These are phyloP conservation scores for Dysidea cf. avara DNA, from an alignment of 37 sponge, comb jelly and placozoan species.

Conservation along the genomic window DNA sequence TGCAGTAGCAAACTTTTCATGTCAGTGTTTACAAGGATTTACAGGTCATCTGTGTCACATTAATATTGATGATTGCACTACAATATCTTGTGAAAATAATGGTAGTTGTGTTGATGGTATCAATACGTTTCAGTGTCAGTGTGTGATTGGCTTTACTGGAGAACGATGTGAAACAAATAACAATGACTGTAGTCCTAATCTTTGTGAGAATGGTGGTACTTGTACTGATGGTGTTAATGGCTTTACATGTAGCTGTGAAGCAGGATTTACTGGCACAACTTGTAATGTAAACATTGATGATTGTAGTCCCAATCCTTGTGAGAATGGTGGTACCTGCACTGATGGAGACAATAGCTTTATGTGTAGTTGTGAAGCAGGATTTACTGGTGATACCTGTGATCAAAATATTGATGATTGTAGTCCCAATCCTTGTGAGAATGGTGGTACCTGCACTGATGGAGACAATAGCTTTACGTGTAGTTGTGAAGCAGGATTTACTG, in stretches of 20 bases:
- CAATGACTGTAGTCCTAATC: constrained; percentile 13
- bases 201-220: constrained; percentile 74
- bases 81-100: not conserved
- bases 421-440: not conserved
- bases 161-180: constrained; percentile 20
- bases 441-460: not conserved
- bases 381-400: constrained; percentile 49
- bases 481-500: constrained; percentile 40
- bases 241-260: constrained; percentile 55
- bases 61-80: constrained; percentile 43
- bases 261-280: constrained; percentile 55
- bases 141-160: constrained; percentile 34
- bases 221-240: constrained; percentile 26
- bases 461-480: constrained; percentile 12
- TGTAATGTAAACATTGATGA: constrained; percentile 56
- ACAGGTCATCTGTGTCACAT: constrained; percentile 50
- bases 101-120: constrained; percentile 42
- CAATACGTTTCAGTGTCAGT: constrained; percentile 40
- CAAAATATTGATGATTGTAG: constrained; percentile 46
- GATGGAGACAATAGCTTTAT: constrained; percentile 17
- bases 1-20: constrained; percentile 9
- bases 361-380: constrained; percentile 66
- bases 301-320: constrained; percentile 60
- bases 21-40: constrained; percentile 40
- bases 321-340: constrained; percentile 49